Base-by-base conservation (phyloP, 1,140 invertebrate genomes). In the Sitobion miscanthi region DNA sequence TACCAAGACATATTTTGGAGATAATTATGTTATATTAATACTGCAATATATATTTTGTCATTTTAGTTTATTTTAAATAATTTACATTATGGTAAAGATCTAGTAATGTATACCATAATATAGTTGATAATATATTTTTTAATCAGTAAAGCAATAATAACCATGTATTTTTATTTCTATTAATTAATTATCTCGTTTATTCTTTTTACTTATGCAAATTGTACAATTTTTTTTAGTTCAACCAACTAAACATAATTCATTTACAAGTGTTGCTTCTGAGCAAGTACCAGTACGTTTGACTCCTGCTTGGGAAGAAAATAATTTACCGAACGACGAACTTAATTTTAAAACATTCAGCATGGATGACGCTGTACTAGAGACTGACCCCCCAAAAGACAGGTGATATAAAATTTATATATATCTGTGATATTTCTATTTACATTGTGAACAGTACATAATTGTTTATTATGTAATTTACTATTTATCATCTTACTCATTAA, bases 231-330 rank as follows among this genome's bases (percentile, higher is more conserved):
- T 47, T 91, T 47, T 82, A 91, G 90, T 85, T 25, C 91, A 93
- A 93, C 91, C 91, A 20, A 38, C 77, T 38, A 25, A 93, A 93
- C 91, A 93, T 93, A 93, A 93, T 85, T 93, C 91, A 93, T 93
- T 93, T 14, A 93, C 91, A 38, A 85, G 47, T 93, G 49, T 85
- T 85, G 77, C 82, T 35, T 52, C 91, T 85, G 91, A 93, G n/a
- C 95, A 95, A 93, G 97, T 97, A 95, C 97, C 98, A 87, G 98
- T 98, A 54, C 96, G 97, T 94, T 95, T 98, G 90, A 98, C 97
- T 9, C 98, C 97, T 2, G 97, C 97, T 89, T 98, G 97, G 97
- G 98, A 98, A 96, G 97, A 97, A 94, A 97, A 96, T 89, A 97
- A 97, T 95, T 96, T 97, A 94, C 96, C 97, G n/a, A 97, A 97